Percentiles rank a stretch among this genome's conserved stretches.
phyloP scores from a whole-genome alignment of 1,140 invertebrate species.

The Dinoponera quadriceps region DNA sequence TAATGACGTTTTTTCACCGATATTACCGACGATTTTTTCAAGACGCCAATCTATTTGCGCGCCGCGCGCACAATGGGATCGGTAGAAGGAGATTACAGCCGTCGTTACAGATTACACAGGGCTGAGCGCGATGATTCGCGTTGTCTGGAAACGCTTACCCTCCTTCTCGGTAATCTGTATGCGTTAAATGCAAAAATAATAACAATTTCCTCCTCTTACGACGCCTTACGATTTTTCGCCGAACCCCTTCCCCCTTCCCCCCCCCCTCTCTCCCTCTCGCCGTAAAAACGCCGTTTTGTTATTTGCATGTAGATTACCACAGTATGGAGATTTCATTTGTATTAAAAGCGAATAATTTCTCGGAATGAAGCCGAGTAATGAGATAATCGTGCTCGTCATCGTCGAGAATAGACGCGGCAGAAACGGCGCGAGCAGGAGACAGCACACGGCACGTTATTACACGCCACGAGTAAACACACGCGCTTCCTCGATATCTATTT shows the following conservation, averaged over 20 bases:
- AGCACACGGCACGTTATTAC: background rate
- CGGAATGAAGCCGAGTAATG: too few relatives aligned
- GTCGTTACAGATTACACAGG: conserved; percentile 55
- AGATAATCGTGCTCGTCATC: too few relatives aligned
- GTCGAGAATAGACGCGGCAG: too few relatives aligned
- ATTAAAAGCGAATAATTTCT: too few relatives aligned
- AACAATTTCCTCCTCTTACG: background rate
- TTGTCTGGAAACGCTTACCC: conserved; percentile 41
- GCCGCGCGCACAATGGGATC: conserved; percentile 39
- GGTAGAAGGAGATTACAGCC: conserved; percentile 50
- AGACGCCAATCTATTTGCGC: conserved; percentile 49
- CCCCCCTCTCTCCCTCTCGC: background rate
- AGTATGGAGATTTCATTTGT: too few relatives aligned
- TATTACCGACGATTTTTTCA: conserved; percentile 47
- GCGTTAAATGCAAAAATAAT: conserved; percentile 47
- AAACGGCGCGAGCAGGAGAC: too few relatives aligned
- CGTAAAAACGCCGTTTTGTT: too few relatives aligned
- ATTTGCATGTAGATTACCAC: too few relatives aligned
- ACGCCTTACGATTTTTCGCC: too few relatives aligned
- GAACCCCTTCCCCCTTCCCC: background rate
- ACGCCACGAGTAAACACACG: background rate
- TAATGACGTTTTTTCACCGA: conserved; percentile 64
- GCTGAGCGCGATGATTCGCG: conserved; percentile 27
- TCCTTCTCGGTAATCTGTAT: conserved; percentile 26
- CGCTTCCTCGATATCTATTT: conserved; percentile 24